Evolutionary conservation across 2,797 vertebrate species (phyloP), one percentile per base, ranked within the genome.

Genomic region (Falco biarmicus): DNA sequence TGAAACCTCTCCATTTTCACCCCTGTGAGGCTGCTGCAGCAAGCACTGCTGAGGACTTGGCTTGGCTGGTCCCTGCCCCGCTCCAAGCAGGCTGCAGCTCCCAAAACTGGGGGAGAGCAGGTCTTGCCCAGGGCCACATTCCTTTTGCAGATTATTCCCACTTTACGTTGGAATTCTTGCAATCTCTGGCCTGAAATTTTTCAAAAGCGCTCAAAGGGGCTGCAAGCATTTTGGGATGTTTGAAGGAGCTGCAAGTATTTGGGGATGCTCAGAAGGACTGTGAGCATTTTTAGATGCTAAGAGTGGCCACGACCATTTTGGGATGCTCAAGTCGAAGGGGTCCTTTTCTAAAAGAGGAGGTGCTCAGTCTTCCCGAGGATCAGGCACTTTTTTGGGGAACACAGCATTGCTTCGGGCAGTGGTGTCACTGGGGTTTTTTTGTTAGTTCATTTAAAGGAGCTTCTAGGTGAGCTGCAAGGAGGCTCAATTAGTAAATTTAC

Each of bases 401-500:
- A 73, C 18, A 1, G 2, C 69, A 45, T 66, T 3, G 0, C 45
- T 84, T 76, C 84, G 84, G 71, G 71, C 64, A 24, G 31, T 5
- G 51, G 65, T 77, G 56, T 65, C 57, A 50, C 53, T 75, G 48
- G 47, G 60, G 1, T n/a, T 85, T 93, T 96, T 84, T 81, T 81
- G 77, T 82, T 73, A 28, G 21, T 77, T 84, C 47, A 1, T 74
- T 87, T 92, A 80, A 79, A 87, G 85, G 77, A 83, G 53, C 73
- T 81, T 74, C 94, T 87, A 93, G 92, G 92, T 97, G 93, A 97
- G 65, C 94, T 91, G 28, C 20, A n/a, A 91, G 93, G 75, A 92
- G 83, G 82, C 92, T 96, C 91, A 78, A 98, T 98, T 97, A 96
- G 95, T 91, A 98, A 97, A 97, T 96, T 97, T 95, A 96, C 97